phyloP scores from a whole-genome alignment of 2,113 vertebrate species.

The Cisticola juncidis region DNA sequence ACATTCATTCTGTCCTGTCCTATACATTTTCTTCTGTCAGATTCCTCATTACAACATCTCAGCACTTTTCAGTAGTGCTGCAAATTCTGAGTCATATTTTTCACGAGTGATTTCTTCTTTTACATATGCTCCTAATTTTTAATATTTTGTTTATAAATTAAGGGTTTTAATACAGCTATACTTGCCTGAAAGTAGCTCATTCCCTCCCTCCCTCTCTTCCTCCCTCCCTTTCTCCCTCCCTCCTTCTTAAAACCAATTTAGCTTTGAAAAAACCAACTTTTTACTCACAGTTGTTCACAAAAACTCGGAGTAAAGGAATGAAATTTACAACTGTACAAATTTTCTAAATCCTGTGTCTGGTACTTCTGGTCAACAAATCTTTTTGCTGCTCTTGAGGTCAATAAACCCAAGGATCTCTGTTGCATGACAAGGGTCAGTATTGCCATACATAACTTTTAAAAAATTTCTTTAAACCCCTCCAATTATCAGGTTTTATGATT shows the following conservation, averaged over 20 bases:
- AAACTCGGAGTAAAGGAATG: not conserved
- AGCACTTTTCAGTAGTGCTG: not conserved
- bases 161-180: not conserved
- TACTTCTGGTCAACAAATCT: not conserved
- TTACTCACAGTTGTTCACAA: not conserved
- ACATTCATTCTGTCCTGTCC: not conserved
- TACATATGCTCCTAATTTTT: not conserved
- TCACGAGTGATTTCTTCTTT: not conserved
- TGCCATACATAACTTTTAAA: not conserved
- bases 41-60: not conserved
- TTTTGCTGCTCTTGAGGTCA: not conserved
- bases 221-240: not conserved
- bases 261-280: not conserved
- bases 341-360: not conserved
- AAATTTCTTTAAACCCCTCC: not conserved
- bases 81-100: not conserved
- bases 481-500: not conserved
- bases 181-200: not conserved
- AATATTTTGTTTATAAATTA: not conserved
- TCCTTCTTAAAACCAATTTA: not conserved
- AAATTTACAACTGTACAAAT: rapidly evolving
- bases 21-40: not conserved
- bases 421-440: not conserved
- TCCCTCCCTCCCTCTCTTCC: not conserved
- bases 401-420: not conserved